Percentiles rank a stretch among this genome's conserved stretches.
phyloP scores from a whole-genome alignment of 2,888 invertebrate species.

The Chalcis sispes region DNA sequence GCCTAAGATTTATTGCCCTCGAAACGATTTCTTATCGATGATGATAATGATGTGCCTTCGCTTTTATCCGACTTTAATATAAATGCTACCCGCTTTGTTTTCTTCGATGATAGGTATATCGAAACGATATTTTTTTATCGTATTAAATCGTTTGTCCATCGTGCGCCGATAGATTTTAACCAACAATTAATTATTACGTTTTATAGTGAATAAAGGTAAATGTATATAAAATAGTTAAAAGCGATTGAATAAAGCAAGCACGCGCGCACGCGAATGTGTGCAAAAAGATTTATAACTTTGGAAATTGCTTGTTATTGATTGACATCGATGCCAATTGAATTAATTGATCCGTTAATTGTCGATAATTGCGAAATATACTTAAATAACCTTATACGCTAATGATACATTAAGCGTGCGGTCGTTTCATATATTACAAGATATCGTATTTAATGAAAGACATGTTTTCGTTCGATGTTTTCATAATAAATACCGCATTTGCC shows the following conservation, averaged over 20 bases:
- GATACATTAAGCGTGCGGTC: neutral
- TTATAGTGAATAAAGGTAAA: too few relatives aligned
- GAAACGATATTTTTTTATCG: too few relatives aligned
- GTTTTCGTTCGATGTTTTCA: too few relatives aligned
- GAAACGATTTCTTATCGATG: constrained; percentile 43
- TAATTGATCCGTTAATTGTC: constrained; percentile 40
- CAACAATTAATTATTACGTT: constrained; percentile 6
- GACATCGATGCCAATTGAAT: constrained; percentile 10
- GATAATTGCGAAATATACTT: constrained; percentile 1
- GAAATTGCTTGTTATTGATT: constrained; percentile 18
- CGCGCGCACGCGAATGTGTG: neutral
- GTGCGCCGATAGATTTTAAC: neutral
- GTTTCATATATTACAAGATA: neutral
- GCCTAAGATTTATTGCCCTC: constrained; percentile 42
- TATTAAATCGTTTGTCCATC: neutral
- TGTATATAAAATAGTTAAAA: too few relatives aligned
- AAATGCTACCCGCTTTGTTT: too few relatives aligned
- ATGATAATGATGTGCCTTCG: constrained; percentile 17
- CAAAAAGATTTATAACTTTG: constrained; percentile 18
- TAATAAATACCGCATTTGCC: too few relatives aligned
- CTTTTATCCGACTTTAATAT: neutral
- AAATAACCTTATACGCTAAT: neutral
- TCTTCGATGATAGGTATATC: too few relatives aligned
- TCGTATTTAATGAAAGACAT: too few relatives aligned
- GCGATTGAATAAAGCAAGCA: neutral